Percentiles rank a stretch among this genome's conserved stretches.
Conservation (phyloP, 2,888 invertebrate species). For the Thecophora atra region DNA sequence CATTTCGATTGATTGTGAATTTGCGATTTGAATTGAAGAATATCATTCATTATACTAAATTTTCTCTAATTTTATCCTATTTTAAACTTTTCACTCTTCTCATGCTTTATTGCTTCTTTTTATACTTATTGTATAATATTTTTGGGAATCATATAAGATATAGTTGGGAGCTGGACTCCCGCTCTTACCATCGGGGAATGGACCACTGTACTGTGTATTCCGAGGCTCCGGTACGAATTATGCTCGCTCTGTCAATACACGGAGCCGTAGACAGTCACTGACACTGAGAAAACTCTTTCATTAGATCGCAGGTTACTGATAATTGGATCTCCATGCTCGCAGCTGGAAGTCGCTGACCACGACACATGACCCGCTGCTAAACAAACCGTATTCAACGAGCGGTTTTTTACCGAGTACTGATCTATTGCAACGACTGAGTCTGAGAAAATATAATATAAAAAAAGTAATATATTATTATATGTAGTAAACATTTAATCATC, state of each 20-base stretch:
- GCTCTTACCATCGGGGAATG: slow-evolving; percentile 91
- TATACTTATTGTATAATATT: background rate
- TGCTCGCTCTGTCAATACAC: slow-evolving; percentile 91
- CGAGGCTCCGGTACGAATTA: slow-evolving; percentile 92
- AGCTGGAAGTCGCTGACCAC: slow-evolving; percentile 69
- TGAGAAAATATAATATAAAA: too few species aligned
- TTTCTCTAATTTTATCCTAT: too few species aligned
- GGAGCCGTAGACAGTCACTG: slow-evolving; percentile 86
- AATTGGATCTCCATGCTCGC: slow-evolving; percentile 90
- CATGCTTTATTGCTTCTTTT: too few species aligned
- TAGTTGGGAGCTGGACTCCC: too few species aligned
- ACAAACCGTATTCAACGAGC: background rate
- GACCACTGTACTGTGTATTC: slow-evolving; percentile 93
- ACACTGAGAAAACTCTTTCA: slow-evolving; percentile 91
- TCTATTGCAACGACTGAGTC: slow-evolving; percentile 46
- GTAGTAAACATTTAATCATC: too few species aligned
- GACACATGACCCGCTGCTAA: slow-evolving; percentile 40
- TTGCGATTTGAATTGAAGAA: too few species aligned
- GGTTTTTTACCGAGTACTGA: background rate
- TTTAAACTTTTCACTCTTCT: too few species aligned
- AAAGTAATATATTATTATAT: too few species aligned
- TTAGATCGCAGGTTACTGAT: slow-evolving; percentile 93
- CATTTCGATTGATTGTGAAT: too few species aligned
- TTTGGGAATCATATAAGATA: too few species aligned
- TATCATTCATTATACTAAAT: too few species aligned